phyloP scores from a whole-genome alignment of 2,113 vertebrate genomes.

The Theropithecus gelada region DNA sequence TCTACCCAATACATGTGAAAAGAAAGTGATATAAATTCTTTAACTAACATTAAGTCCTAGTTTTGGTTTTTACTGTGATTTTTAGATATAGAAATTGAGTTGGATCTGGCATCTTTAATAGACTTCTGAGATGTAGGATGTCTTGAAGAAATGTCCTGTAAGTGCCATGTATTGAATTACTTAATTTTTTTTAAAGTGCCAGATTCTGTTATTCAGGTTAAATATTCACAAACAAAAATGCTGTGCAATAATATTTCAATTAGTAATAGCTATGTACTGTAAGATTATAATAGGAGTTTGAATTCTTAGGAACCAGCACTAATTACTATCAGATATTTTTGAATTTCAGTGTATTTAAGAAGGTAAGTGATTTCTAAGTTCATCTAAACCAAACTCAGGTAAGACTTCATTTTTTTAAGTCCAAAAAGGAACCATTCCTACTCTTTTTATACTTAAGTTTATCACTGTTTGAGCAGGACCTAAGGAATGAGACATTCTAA shows the following conservation, averaged over 20 bases:
- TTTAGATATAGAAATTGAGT: constrained; percentile 34
- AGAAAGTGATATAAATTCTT: neutral
- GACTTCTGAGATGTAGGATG: neutral
- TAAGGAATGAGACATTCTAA: neutral
- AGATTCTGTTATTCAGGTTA: constrained; percentile 27
- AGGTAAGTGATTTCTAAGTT: constrained; percentile 37
- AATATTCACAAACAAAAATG: neutral
- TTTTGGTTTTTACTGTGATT: constrained; percentile 30
- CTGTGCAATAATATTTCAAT: neutral
- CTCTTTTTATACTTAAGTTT: neutral
- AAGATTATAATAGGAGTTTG: neutral
- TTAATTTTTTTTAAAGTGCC: neutral
- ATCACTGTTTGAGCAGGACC: neutral
- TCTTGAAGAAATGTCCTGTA: constrained; percentile 43
- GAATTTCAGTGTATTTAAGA: neutral
- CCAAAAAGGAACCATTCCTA: neutral
- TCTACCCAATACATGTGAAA: neutral
- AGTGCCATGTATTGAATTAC: constrained; percentile 37
- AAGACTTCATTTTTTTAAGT: neutral
- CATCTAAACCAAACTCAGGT: neutral
- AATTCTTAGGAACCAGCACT: neutral
- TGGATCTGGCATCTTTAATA: constrained; percentile 6
- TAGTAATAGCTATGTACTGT: neutral
- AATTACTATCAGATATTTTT: neutral
- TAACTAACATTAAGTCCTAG: constrained; percentile 23